phyloP scores from a whole-genome alignment of 2,888 invertebrate genomes.

The Lampropteryx suffumata region DNA sequence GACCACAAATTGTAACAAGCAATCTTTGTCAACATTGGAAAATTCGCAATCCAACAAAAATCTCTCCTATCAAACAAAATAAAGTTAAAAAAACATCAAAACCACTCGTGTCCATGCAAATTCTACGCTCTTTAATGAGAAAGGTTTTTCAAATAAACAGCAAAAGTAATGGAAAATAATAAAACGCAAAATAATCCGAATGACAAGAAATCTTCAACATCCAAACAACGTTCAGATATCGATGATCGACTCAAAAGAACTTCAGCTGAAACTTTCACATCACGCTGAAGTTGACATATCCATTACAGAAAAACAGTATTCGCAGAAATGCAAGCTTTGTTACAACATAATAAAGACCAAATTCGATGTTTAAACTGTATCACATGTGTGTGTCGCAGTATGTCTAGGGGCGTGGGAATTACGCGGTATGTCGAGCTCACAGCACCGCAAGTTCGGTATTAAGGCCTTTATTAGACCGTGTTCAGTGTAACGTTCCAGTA shows the following conservation, averaged over 20 bases:
- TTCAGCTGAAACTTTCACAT: conserved; percentile 11
- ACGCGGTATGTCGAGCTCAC: conserved; percentile 33
- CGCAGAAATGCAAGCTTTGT: conserved; percentile 5
- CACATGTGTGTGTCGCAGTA: conserved; percentile 22
- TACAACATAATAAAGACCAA: conserved; percentile 17
- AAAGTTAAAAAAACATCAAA: no score
- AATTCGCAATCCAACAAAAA: not conserved
- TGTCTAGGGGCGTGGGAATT: conserved; percentile 36
- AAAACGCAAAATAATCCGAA: conserved; percentile 1
- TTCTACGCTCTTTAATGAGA: not conserved
- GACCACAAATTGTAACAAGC: no score
- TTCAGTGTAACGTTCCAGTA: conserved; percentile 31
- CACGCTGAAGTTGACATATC: conserved; percentile 7
- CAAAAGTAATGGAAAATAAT: conserved; percentile 15
- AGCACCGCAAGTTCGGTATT: conserved; percentile 32
- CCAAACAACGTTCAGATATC: conserved; percentile 22
- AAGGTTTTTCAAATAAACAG: conserved; percentile 5
- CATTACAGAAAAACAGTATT: not conserved
- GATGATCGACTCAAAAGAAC: conserved; percentile 22
- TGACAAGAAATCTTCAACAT: conserved; percentile 10
- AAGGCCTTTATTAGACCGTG: conserved; percentile 36
- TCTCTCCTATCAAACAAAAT: not conserved
- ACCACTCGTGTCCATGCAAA: no score
- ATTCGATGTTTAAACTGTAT: conserved; percentile 13
- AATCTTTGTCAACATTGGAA: no score